phyloP scores from a whole-genome alignment of 2,888 invertebrate genomes.

The Plusia festucae region DNA sequence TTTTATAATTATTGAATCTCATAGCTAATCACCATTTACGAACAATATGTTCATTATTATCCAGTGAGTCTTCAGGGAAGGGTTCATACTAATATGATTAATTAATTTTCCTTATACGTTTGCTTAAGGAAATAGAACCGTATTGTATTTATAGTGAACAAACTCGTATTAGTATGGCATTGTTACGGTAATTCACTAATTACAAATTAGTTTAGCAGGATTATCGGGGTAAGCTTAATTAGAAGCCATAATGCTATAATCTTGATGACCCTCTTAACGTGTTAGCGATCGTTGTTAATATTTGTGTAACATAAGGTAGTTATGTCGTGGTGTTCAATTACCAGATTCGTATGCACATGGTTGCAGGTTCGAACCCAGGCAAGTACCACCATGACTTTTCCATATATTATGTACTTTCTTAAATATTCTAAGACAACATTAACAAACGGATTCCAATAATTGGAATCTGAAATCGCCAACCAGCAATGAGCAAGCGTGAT shows the following conservation, averaged over 20 bases:
- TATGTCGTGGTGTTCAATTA: no score
- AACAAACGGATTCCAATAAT: no score
- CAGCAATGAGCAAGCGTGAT: no score
- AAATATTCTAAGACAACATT: no score
- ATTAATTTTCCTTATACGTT: background rate
- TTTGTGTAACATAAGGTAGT: background rate
- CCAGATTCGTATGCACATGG: no score
- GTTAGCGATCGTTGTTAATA: background rate
- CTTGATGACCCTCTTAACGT: constrained; percentile 3
- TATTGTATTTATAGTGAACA: background rate
- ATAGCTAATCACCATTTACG: background rate
- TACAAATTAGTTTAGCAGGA: background rate
- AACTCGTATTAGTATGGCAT: background rate
- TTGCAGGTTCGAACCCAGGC: no score
- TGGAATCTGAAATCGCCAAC: no score
- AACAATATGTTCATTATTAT: background rate
- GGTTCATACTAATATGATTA: background rate
- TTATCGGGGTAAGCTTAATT: constrained; percentile 1
- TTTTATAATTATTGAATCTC: background rate
- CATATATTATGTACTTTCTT: no score
- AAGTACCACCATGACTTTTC: no score
- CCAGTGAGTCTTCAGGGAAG: background rate
- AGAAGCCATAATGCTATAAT: constrained; percentile 4
- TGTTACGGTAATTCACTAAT: background rate
- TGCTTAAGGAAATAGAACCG: background rate